Evolutionary conservation across 2,888 invertebrate species (phyloP).

Genomic region (Tipula lateralis): DNA sequence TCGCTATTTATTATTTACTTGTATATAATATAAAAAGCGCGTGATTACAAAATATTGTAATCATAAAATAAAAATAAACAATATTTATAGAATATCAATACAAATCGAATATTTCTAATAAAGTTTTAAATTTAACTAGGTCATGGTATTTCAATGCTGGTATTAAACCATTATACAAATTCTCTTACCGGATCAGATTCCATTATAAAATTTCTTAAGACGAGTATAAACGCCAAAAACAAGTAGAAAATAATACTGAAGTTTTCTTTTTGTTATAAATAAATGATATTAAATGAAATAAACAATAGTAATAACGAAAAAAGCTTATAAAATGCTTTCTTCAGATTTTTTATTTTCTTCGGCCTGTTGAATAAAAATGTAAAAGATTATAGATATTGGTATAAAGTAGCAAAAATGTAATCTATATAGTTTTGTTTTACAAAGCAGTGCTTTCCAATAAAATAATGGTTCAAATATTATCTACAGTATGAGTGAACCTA

Average conservation of each 20-base stretch:
- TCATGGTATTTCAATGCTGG: not conserved
- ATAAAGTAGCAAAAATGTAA: not conserved
- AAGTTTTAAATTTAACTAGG: not conserved
- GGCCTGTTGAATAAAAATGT: not conserved
- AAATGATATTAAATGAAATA: not conserved
- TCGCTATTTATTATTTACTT: not conserved
- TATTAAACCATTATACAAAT: not conserved
- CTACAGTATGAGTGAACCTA: not conserved
- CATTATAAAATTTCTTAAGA: not conserved
- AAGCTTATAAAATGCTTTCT: not conserved
- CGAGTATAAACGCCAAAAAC: not conserved
- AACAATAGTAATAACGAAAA: not conserved
- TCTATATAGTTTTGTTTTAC: not conserved
- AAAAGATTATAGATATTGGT: not conserved
- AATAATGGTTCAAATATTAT: not conserved
- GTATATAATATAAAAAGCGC: not conserved
- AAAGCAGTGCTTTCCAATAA: not conserved
- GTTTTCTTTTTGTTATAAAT: not conserved
- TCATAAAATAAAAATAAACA: not conserved
- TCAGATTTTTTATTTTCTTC: not conserved
- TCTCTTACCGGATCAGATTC: conserved; percentile 12
- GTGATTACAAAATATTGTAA: conserved; percentile 11
- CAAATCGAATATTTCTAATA: not conserved
- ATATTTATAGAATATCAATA: not conserved
- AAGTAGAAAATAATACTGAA: not conserved